A percentile compares a stretch with the other conserved stretches of the same genome.
Conservation (phyloP, 2,888 invertebrate genomes). For the Mythimna albipuncta region DNA sequence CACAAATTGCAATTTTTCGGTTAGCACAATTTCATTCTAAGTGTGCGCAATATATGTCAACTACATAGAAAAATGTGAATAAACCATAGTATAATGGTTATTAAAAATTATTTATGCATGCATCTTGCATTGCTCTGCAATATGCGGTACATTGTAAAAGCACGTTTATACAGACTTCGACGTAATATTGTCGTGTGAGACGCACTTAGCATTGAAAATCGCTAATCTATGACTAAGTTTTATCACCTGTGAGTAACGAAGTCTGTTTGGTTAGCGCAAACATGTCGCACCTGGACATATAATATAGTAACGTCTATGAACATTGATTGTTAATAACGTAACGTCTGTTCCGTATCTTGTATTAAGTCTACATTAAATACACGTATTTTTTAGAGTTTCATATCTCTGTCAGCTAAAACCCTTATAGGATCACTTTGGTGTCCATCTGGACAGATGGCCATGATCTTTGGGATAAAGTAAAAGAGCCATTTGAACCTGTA, state of each 20-base stretch:
- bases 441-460: too few relatives aligned
- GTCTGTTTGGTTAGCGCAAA: slow-evolving; percentile 57
- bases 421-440: too few relatives aligned
- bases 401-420: too few relatives aligned
- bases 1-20: too few relatives aligned
- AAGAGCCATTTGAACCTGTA: too few relatives aligned
- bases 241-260: slow-evolving; percentile 72
- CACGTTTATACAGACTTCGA: slow-evolving; percentile 6
- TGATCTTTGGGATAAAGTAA: too few relatives aligned
- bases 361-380: slow-evolving; percentile 21
- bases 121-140: slow-evolving; percentile 16
- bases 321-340: slow-evolving; percentile 21
- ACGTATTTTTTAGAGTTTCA: neutral
- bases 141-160: slow-evolving; percentile 1
- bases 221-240: slow-evolving; percentile 81
- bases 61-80: neutral
- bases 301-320: slow-evolving; percentile 10
- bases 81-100: neutral
- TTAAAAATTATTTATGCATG: slow-evolving; percentile 7
- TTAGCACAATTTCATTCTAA: too few relatives aligned
- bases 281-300: slow-evolving; percentile 58
- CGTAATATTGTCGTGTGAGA: slow-evolving; percentile 43
- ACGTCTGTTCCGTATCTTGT: slow-evolving; percentile 35
- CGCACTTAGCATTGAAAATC: slow-evolving; percentile 72
- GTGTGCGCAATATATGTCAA: too few relatives aligned